Evolutionary conservation across 2,888 invertebrate species (phyloP).

Genomic region (Ceratothoa steindachneri): DNA sequence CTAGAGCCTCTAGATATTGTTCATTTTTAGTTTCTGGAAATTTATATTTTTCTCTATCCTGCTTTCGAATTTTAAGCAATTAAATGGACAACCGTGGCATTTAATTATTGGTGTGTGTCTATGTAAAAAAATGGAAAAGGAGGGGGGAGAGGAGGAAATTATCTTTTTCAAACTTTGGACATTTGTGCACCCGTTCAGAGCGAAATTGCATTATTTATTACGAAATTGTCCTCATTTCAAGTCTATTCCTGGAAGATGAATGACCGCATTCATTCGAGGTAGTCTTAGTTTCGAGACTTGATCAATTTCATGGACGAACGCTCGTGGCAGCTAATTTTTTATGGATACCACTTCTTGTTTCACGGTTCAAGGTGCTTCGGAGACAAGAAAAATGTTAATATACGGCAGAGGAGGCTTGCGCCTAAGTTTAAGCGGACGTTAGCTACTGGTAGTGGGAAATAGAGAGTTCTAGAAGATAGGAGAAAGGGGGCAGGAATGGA

Average conservation of each 20-base stretch:
- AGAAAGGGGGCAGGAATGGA: not conserved
- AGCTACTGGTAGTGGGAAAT: not conserved
- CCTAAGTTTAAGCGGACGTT: not conserved
- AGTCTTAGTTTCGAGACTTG: not conserved
- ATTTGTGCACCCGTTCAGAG: not conserved
- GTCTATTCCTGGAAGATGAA: not conserved
- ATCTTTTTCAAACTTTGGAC: not conserved
- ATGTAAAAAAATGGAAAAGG: no score
- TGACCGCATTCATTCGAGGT: not conserved
- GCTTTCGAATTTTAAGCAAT: no score
- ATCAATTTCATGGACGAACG: not conserved
- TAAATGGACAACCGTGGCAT: no score
- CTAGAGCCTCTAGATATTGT: no score
- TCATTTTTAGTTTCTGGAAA: no score
- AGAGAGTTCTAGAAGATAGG: not conserved
- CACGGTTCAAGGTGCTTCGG: not conserved
- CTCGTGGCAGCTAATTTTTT: not conserved
- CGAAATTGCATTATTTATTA: not conserved
- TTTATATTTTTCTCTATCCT: no score
- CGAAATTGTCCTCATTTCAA: not conserved
- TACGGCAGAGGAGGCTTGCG: not conserved
- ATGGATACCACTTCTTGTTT: not conserved
- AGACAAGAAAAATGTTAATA: not conserved
- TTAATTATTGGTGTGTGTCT: no score
- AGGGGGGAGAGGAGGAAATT: no score